Evolutionary conservation across 2,797 vertebrate species (phyloP), one percentile per base, ranked within the genome.

Genomic region (Prunella strophiata): DNA sequence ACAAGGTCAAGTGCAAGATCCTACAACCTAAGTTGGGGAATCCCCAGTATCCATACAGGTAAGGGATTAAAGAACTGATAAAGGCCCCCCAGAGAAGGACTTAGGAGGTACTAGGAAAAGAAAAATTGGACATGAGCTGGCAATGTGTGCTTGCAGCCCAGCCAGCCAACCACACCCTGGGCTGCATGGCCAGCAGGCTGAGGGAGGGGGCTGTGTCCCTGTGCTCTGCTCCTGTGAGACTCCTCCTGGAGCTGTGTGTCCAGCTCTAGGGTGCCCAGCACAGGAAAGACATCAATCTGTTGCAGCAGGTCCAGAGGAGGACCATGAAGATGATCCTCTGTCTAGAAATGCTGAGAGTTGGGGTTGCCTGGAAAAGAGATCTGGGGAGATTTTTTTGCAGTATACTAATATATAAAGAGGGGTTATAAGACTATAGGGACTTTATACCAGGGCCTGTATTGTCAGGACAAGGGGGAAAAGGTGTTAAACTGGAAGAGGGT

Each of bases 11-110:
- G 5, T 17, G 11, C 43, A 82, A 45, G 36, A 34, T 47, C 20
- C 23, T 52, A 3, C 27, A 36, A 4, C 1, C 34, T n/a, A 17
- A 10, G 3, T 1, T 4, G 3, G 19, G 16, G 18, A 77, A 85
- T 5, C 0, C 5, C 14, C 6, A 4, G 4, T n/a, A 38, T 32
- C 13, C 7, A 8, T 38, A 55, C 12, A 14, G 18, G 4, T 71
- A 45, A 29, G 9, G 21, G 6, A 61, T 34, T 54, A 36, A 81
- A 2, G 20, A 40, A 42, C 8, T 58, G 12, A 47, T 25, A 42
- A 42, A 42, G 54, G 20, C 6, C 10, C 3, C 16, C 11, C 0
- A 0, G 14, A 55, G 38, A 61, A 65, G 30, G 18, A 43, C 10
- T 40, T 19, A 12, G 26, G 21, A n/a, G 13, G 2, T 43, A 22